These are phyloP conservation scores for Mormyrus hasselquistii DNA, from an alignment of 2,797 vertebrate species.

Conservation along the genomic window DNA sequence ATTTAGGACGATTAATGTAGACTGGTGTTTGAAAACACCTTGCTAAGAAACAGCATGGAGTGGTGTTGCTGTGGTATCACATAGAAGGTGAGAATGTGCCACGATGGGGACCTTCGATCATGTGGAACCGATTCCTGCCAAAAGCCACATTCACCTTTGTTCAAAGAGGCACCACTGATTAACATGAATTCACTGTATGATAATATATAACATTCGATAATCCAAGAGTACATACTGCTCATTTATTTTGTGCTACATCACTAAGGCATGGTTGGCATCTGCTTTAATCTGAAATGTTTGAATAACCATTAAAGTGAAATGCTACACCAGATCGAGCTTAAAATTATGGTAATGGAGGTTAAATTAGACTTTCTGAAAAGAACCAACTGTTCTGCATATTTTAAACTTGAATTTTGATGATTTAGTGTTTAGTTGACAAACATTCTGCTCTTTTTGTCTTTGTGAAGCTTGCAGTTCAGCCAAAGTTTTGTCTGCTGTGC, in stretches of 20 bases:
- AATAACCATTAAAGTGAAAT: background rate
- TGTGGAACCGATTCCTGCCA: background rate
- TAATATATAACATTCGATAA: slow-evolving; percentile 27
- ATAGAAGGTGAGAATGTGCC: background rate
- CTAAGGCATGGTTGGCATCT: background rate
- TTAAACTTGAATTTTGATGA: background rate
- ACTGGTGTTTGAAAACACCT: slow-evolving; percentile 17
- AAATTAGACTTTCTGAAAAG: background rate
- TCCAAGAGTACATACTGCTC: background rate
- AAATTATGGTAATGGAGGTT: background rate
- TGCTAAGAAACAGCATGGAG: background rate
- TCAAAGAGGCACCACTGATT: slow-evolving; percentile 1
- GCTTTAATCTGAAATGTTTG: background rate
- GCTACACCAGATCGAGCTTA: background rate
- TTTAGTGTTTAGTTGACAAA: background rate
- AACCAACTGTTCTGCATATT: background rate
- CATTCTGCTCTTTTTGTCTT: background rate
- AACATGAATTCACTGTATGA: background rate
- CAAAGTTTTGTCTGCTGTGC: background rate
- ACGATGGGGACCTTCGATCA: background rate
- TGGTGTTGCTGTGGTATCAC: background rate
- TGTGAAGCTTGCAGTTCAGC: background rate
- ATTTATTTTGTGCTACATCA: background rate
- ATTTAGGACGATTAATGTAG: background rate
- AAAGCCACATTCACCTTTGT: slow-evolving; percentile 11